phyloP scores from a whole-genome alignment of 2,888 invertebrate genomes.

The Drosophila merina region DNA sequence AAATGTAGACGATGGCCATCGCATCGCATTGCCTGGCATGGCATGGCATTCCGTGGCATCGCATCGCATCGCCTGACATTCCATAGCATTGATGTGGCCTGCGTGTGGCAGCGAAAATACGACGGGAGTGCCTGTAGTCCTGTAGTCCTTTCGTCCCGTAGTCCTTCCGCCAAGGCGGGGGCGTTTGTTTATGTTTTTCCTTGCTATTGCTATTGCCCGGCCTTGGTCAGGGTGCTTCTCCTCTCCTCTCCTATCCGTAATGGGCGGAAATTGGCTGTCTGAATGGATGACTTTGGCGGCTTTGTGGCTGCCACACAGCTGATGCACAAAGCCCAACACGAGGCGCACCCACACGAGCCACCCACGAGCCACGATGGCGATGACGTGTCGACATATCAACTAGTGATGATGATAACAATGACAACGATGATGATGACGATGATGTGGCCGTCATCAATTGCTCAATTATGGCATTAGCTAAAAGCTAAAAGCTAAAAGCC shows the following conservation, averaged over 20 bases:
- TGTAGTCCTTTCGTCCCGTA: not conserved
- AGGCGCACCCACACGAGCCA: not conserved
- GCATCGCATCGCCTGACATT: slow-evolving; percentile 4
- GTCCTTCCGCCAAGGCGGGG: slow-evolving; percentile 38
- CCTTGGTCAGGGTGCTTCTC: not conserved
- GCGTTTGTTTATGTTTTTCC: slow-evolving; percentile 75
- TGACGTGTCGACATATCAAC: slow-evolving; percentile 21
- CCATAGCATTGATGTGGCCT: slow-evolving; percentile 21
- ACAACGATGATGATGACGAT: slow-evolving; percentile 10
- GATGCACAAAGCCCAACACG: slow-evolving; percentile 10
- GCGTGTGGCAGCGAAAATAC: slow-evolving; percentile 6
- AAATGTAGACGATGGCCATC: slow-evolving; percentile 33
- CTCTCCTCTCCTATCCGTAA: not conserved
- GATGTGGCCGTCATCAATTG: slow-evolving; percentile 35
- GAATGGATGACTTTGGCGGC: slow-evolving; percentile 1
- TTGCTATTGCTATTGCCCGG: not conserved
- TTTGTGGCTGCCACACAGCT: slow-evolving; percentile 16
- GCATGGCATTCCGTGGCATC: not conserved
- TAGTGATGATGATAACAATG: not conserved
- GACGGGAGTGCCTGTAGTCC: not conserved
- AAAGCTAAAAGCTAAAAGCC: slow-evolving; percentile 23
- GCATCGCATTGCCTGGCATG: slow-evolving; percentile 9
- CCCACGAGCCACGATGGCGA: not conserved
- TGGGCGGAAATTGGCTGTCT: slow-evolving; percentile 6
- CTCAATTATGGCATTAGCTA: slow-evolving; percentile 45